Evolutionary conservation across 2,113 vertebrate species (phyloP), one percentile per base, ranked within the genome.

Genomic region (Gobiocypris rarus): DNA sequence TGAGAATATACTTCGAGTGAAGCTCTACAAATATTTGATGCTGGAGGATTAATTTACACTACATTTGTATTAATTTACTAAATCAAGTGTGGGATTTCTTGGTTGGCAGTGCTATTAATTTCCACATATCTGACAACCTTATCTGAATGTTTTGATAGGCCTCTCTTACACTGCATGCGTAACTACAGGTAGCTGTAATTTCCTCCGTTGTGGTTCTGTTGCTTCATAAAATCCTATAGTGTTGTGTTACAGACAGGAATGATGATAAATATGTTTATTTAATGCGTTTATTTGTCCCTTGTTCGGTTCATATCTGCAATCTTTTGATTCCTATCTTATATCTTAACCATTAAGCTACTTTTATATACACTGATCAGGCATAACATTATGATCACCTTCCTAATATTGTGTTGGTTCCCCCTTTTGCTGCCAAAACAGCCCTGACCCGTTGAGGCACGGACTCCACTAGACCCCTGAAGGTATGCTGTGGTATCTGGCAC

Each of bases 11-110:
- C 14, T 54, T 34, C 48, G 34, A 7, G 48, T 54, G 8, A 75
- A 75, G 74, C 74, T 54, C 74, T 75, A 5, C 26, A 75, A 56
- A 75, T 75, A 56, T 54, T 56, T 75, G 17, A 75, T 19, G 26
- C n/a, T 26, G 22, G 69, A 24, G 38, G 69, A 73, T 48, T 26
- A 26, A 73, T 43, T 73, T 43, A 45, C 69, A 45, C 69, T 73
- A 73, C n/a, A 45, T 73, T 73, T 45, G 69, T 24, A 73, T 24
- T 45, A 11, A 48, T 73, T 73, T 45, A 15, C 41, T 45, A 73
- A 73, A 48, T 45, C 41, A 24, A 48, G 3, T 48, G 41, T 45
- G 69, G 69, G 41, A 45, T 73, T 73, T 73, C 38, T 45, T 45
- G 38, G 22, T 24, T 71, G 41, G 22, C 69, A 73, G 41, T 26